Evolutionary conservation across 2,113 vertebrate genomes (phyloP), one percentile per base, ranked within the genome.

Genomic region (Rattus rattus): DNA sequence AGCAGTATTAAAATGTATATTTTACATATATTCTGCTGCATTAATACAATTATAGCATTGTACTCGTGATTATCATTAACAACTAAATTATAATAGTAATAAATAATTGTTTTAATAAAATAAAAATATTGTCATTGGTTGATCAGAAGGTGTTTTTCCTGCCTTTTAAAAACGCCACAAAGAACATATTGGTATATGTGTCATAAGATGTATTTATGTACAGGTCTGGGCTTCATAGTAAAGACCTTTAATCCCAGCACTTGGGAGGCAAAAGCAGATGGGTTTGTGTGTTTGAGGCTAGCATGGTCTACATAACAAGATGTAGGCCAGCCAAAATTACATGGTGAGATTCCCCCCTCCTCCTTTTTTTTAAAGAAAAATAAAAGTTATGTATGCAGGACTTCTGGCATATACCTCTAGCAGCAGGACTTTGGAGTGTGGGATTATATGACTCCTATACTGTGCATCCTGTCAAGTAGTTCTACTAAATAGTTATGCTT

Each of bases 41-140:
- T 76, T 95, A 83, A 76, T 77, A 63, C 22, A 52, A 43, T 72
- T 83, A 5, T 56, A 69, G 47, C 70, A 7, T 83, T 83, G 20
- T 0, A 59, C 30, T 59, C 52, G 24, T 81, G 69, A 54, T 43
- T 81, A 59, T 36, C 56, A 61, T 39, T 76, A 76, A 39, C 20
- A 63, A 28, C n/a, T 76, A 65, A 85, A 63, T 93, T 61, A n/a
- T 39, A 80, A 33, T 65, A 39, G 33, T 70, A 79, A 56, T 80
- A 47, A 49, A 33, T 67, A 77, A 76, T 87, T 77, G 13, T 86
- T 56, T 77, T 77, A 79, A 86, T 85, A 84, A 73, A 93, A 69
- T 69, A 17, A 88, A 83, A 69, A 28, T 30, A n/a, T 65, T 92
- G 43, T 94, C 39, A 59, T 73, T 89, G 73, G 77, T 97, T 67